Percentiles rank a stretch among this genome's conserved stretches.
phyloP scores from a whole-genome alignment of 1,140 invertebrate genomes.

The Rhyacophila brunnea region DNA sequence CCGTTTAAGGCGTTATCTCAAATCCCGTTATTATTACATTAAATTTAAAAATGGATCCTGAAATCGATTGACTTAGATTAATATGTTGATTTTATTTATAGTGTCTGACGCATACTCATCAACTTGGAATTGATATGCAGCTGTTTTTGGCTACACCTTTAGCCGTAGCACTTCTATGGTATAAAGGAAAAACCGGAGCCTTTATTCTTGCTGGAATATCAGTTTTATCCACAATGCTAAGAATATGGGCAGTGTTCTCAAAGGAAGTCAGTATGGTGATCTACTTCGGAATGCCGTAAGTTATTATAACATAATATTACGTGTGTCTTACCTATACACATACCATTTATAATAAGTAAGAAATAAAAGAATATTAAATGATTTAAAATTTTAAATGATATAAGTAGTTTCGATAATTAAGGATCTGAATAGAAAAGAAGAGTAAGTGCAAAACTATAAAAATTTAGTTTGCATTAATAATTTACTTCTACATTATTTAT shows the following conservation, averaged over 20 bases:
- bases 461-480: too few species aligned
- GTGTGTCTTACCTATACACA: neutral
- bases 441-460: too few species aligned
- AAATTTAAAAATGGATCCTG: too few species aligned
- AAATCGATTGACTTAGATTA: too few species aligned
- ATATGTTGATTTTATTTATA: slow-evolving; percentile 48
- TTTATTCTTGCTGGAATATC: slow-evolving; percentile 54
- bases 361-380: neutral
- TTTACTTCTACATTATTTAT: too few species aligned
- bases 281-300: slow-evolving; percentile 73
- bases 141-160: slow-evolving; percentile 70
- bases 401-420: too few species aligned
- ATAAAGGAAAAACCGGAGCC: slow-evolving; percentile 59
- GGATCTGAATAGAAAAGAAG: too few species aligned
- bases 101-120: slow-evolving; percentile 68
- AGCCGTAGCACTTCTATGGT: slow-evolving; percentile 66
- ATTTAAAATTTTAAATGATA: too few species aligned
- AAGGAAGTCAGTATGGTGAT: slow-evolving; percentile 69
- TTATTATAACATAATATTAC: slow-evolving; percentile 34
- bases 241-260: slow-evolving; percentile 64
- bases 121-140: slow-evolving; percentile 79
- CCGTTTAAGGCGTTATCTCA: too few species aligned
- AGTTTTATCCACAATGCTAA: slow-evolving; percentile 59
- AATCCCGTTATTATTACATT: too few species aligned
- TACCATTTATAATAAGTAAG: neutral